phyloP scores from a whole-genome alignment of 2,797 vertebrate genomes.

The Trematomus bernacchii region DNA sequence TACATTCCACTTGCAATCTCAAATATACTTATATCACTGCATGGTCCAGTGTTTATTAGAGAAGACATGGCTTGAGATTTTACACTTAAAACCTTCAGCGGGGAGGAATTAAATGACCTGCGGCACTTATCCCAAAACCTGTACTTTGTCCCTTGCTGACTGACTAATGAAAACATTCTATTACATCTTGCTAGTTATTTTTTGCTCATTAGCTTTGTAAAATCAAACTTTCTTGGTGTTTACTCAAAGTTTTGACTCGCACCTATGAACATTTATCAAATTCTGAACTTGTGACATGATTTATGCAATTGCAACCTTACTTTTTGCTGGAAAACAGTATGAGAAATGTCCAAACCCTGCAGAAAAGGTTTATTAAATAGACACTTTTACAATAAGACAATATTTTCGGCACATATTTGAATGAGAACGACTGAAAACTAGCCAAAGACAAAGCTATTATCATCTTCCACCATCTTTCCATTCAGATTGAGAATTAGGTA shows the following conservation, averaged over 20 bases:
- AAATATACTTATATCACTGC: background rate
- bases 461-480: conserved; percentile 1
- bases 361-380: conserved; percentile 9
- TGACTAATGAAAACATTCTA: conserved; percentile 23
- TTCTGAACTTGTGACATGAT: conserved; percentile 8
- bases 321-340: conserved; percentile 11
- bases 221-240: conserved; percentile 9
- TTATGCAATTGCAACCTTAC: conserved; percentile 1
- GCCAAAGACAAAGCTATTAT: conserved; percentile 12
- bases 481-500: background rate
- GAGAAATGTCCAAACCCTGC: background rate
- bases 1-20: background rate
- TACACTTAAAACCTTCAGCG: conserved; percentile 11
- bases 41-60: conserved; percentile 22
- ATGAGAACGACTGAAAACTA: background rate
- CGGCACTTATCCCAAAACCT: conserved; percentile 2
- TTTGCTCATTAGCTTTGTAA: conserved; percentile 37
- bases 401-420: conserved; percentile 4
- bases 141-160: background rate
- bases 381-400: background rate
- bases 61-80: background rate
- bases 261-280: conserved; percentile 34
- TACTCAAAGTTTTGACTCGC: conserved; percentile 24
- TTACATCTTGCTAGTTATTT: conserved; percentile 16
- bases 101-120: conserved; percentile 33